Evolutionary conservation across 1,140 invertebrate species (phyloP), one percentile per base, ranked within the genome.

Genomic region (Whitmania pigra): DNA sequence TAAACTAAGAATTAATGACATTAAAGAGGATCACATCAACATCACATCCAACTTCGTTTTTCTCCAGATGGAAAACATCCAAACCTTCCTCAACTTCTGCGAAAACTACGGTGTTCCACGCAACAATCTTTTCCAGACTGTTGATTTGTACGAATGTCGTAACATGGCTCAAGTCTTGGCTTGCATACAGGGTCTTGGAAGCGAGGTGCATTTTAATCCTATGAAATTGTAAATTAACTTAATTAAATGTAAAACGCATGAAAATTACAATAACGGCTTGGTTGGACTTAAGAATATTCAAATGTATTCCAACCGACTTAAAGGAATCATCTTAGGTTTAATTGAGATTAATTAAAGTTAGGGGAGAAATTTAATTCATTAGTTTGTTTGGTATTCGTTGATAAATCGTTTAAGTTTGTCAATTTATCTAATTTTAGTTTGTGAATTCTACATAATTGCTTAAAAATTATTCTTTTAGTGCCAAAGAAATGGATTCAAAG

Each of bases 401-500:
- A 49, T 49, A 49, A 7, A 7, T 49, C 43, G 13, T 49, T 5
- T 15, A 13, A n/a, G n/a, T n/a, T n/a, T n/a, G n/a, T n/a, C 15
- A 17, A 49, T 4, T 49, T 13, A 17, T 49, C 13, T 49, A 49
- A 49, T 49, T 49, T 0, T 1, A 15, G 43, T 49, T 49, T 15
- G 43, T 49, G 13, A 49, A 49, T 49, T 49, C 15, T 7, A 5
- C 43, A 49, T 5, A 49, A 49, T 49, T 49, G 9, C 9, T 49
- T 49, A 49, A 49, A 49, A 49, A 49, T 49, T 49, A 63, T 31
- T 63, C 11, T 25, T 31, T 2, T 20, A 74, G 73, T 72, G 70
- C 31, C 86, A 87, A 53, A 89, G 89, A 78, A 94, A 87, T 80
- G 91, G 91, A 7, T 90, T 91, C 69, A 81, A 77, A 71, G 77